Evolutionary conservation across 2,888 invertebrate genomes (phyloP).

Genomic region (Drosophila rubida): DNA sequence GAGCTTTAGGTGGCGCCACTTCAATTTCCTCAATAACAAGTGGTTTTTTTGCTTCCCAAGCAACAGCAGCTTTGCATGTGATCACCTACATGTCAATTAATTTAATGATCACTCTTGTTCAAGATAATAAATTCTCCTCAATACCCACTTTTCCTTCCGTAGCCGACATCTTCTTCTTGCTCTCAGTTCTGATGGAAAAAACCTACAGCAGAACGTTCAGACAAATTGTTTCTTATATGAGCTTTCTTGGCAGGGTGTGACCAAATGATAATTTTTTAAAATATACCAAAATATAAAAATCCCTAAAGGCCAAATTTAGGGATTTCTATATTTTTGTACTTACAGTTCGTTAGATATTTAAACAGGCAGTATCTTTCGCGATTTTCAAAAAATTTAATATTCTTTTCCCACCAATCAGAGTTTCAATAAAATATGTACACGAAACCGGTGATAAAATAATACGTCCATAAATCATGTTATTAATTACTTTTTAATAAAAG

Average conservation of each 20-base stretch:
- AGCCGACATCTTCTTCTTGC: constrained; percentile 57
- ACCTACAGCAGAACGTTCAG: not conserved
- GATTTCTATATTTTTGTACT: too few species aligned
- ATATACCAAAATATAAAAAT: too few species aligned
- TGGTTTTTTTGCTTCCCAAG: constrained; percentile 97
- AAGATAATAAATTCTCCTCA: not conserved
- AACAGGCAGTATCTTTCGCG: too few species aligned
- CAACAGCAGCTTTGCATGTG: constrained; percentile 97
- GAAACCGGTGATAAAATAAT: too few species aligned
- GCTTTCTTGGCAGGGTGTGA: not conserved
- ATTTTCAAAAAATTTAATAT: too few species aligned
- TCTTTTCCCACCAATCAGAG: too few species aligned
- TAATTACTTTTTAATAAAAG: too few species aligned
- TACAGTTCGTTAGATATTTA: too few species aligned
- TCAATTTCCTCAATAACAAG: constrained; percentile 95
- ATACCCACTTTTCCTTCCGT: constrained; percentile 75
- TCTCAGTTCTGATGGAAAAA: constrained; percentile 28
- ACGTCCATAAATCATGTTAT: too few species aligned
- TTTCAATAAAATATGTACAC: too few species aligned
- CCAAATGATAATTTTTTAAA: not conserved
- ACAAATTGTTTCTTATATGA: not conserved
- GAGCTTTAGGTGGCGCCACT: constrained; percentile 96
- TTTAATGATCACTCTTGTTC: not conserved
- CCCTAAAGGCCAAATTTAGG: too few species aligned
- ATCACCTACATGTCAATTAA: constrained; percentile 88